phyloP scores from a whole-genome alignment of 2,797 vertebrate species.

The Hypotaenidia okinawae region DNA sequence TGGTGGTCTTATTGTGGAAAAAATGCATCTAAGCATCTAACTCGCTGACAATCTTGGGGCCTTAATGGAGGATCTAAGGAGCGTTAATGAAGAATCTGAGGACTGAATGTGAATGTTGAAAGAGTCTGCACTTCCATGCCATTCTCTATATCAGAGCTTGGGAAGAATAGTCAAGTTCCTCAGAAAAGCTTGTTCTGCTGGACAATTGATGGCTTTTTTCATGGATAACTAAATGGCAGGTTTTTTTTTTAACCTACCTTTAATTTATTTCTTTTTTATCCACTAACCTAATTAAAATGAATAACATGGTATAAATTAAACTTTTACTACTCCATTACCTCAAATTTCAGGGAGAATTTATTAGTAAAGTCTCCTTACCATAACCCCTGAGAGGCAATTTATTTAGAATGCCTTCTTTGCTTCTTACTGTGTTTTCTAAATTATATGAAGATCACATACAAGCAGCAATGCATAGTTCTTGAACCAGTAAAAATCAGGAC shows the following conservation, averaged over 20 bases:
- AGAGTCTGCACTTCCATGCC: neutral
- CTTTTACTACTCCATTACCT: neutral
- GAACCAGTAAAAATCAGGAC: neutral
- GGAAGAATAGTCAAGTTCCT: neutral
- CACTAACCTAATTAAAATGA: neutral
- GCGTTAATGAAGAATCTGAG: neutral
- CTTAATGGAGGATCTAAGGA: neutral
- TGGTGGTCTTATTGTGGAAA: neutral
- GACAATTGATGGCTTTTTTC: neutral
- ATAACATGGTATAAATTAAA: constrained; percentile 3
- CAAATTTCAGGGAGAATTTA: constrained; percentile 15
- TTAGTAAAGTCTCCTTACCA: neutral
- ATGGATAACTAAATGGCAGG: neutral
- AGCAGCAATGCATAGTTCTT: neutral
- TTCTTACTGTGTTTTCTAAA: neutral
- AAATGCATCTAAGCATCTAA: neutral
- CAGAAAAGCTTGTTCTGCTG: neutral
- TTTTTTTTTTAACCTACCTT: neutral
- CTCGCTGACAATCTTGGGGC: neutral
- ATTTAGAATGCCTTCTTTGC: neutral
- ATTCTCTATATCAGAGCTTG: neutral
- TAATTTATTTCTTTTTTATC: constrained; percentile 5
- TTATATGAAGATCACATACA: neutral
- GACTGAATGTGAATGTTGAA: neutral
- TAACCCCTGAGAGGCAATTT: neutral